Percentiles rank a stretch among this genome's conserved stretches.
phyloP scores from a whole-genome alignment of 1,140 invertebrate genomes.

The Papilio machaon region DNA sequence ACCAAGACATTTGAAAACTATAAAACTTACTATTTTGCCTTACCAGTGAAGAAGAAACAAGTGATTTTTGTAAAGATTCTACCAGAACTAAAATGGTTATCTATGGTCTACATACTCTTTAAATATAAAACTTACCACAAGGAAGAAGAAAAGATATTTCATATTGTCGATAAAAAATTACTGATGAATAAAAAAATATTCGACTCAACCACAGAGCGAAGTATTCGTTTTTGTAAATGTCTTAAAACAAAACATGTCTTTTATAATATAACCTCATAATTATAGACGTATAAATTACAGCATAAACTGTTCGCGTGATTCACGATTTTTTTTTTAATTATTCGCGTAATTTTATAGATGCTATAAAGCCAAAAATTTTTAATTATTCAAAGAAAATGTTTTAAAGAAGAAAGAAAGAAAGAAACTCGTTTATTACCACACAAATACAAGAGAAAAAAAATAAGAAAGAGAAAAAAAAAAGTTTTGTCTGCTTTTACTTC shows the following conservation, averaged over 20 bases:
- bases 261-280: not conserved
- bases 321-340: not conserved
- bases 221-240: not conserved
- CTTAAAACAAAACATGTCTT: not conserved
- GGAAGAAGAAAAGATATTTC: conserved; percentile 1
- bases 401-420: too few relatives aligned
- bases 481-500: too few relatives aligned
- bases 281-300: not conserved
- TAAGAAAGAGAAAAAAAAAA: too few relatives aligned
- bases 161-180: not conserved
- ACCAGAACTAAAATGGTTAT: not conserved
- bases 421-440: too few relatives aligned
- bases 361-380: too few relatives aligned
- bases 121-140: not conserved
- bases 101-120: not conserved
- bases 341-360: not conserved
- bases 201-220: not conserved
- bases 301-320: not conserved
- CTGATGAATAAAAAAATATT: not conserved
- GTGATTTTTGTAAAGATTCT: not conserved
- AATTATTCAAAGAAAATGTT: too few relatives aligned
- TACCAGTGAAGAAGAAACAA: too few relatives aligned
- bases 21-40: too few relatives aligned
- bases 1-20: too few relatives aligned
- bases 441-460: too few relatives aligned